Percentiles rank a stretch among this genome's conserved stretches.
These are phyloP conservation scores for Ispidina lecontei DNA, from an alignment of 2,797 vertebrate species.

Conservation along the genomic window DNA sequence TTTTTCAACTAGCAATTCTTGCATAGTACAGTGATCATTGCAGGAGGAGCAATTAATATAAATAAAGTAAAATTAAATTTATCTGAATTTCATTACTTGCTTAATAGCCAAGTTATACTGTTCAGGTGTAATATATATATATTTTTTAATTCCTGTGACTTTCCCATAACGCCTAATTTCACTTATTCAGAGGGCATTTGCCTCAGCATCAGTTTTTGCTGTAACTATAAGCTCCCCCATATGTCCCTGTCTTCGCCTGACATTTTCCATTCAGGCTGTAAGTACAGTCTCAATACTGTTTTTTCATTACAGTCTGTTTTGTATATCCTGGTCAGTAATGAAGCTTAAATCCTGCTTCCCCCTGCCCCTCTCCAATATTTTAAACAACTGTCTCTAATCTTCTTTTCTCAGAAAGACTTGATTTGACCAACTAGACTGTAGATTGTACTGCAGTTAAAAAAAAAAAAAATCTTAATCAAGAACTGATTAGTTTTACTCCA, in stretches of 20 bases:
- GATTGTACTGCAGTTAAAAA: constrained; percentile 58
- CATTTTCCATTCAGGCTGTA: constrained; percentile 65
- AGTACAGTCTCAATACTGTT: constrained; percentile 56
- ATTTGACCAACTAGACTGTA: constrained; percentile 75
- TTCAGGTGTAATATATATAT: background rate
- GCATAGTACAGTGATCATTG: background rate
- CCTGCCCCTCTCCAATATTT: constrained; percentile 62
- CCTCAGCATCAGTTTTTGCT: background rate
- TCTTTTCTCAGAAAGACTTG: constrained; percentile 82
- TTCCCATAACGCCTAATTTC: background rate
- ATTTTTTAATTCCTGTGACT: background rate
- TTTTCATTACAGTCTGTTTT: constrained; percentile 73
- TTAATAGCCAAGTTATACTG: background rate
- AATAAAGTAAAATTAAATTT: background rate
- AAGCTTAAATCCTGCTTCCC: constrained; percentile 77
- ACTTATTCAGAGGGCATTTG: background rate
- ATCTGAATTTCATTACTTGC: background rate
- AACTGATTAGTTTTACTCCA: constrained; percentile 76
- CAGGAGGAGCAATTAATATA: background rate
- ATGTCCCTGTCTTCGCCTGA: constrained; percentile 80
- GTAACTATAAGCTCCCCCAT: constrained; percentile 81
- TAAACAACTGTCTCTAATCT: constrained; percentile 85
- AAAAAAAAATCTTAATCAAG: constrained; percentile 27
- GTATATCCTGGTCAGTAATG: constrained; percentile 79
- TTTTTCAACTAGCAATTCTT: background rate